Evolutionary conservation across 2,888 invertebrate genomes (phyloP).

Genomic region (Parthenolecanium corni): DNA sequence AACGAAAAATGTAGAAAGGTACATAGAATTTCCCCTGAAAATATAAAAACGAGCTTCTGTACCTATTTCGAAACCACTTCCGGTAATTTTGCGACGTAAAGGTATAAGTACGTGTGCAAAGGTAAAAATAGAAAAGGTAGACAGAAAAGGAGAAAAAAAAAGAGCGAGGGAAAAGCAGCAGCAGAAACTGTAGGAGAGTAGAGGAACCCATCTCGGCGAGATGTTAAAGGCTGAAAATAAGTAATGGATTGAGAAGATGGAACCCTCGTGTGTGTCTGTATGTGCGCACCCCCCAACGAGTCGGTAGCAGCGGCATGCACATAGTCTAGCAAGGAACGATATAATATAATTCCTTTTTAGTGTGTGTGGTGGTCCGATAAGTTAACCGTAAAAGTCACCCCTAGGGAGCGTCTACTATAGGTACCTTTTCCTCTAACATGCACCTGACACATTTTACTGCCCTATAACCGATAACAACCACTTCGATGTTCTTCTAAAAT

Average conservation of each 20-base stretch:
- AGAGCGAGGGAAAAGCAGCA: not conserved
- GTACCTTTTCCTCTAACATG: constrained; percentile 15
- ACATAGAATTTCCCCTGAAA: too few relatives aligned
- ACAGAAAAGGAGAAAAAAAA: not conserved
- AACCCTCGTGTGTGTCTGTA: too few relatives aligned
- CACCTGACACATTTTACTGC: constrained; percentile 29
- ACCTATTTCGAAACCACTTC: too few relatives aligned
- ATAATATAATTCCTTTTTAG: constrained; percentile 23
- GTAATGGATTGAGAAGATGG: constrained; percentile 16
- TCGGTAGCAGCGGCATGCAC: not conserved
- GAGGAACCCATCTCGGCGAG: not conserved
- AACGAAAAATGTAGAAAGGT: too few relatives aligned
- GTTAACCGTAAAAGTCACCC: constrained; percentile 29
- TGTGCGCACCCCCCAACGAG: too few relatives aligned
- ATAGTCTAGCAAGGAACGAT: constrained; percentile 21
- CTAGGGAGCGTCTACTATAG: constrained; percentile 23
- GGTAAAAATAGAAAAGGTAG: not conserved
- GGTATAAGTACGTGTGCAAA: too few relatives aligned
- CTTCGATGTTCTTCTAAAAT: constrained; percentile 24
- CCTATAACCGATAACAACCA: constrained; percentile 29
- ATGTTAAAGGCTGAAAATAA: constrained; percentile 26
- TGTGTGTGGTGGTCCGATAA: constrained; percentile 25
- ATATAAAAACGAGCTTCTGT: too few relatives aligned
- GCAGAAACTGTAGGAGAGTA: not conserved
- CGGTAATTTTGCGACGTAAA: too few relatives aligned